These are phyloP conservation scores for Dryobotodes eremita DNA, from an alignment of 2,888 invertebrate species.

Conservation along the genomic window DNA sequence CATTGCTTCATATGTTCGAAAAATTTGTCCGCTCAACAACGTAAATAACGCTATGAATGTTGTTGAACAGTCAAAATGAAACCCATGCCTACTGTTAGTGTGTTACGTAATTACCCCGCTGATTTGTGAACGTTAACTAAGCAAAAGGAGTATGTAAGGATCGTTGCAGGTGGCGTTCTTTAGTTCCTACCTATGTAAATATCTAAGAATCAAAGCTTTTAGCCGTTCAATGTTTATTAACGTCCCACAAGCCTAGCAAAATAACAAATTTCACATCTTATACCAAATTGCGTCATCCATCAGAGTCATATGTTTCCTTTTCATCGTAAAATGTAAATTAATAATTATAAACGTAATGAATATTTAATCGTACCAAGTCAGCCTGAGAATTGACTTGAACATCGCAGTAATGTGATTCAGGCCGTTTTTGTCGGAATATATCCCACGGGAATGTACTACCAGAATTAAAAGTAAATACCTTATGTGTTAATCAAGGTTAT, in stretches of 20 bases:
- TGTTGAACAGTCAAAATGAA: no score
- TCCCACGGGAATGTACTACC: background rate
- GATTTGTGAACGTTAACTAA: background rate
- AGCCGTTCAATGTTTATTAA: no score
- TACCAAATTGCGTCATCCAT: slow-evolving; percentile 1
- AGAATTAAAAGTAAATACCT: background rate
- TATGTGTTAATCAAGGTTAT: background rate
- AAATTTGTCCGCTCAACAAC: no score
- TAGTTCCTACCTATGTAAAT: background rate
- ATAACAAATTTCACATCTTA: background rate
- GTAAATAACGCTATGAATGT: no score
- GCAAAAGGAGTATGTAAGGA: background rate
- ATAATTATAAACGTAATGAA: slow-evolving; percentile 33
- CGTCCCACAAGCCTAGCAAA: no score
- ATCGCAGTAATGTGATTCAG: slow-evolving; percentile 28
- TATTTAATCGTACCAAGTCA: slow-evolving; percentile 36
- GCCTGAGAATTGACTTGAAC: slow-evolving; percentile 23
- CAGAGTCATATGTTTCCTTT: slow-evolving; percentile 11
- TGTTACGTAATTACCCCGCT: no score
- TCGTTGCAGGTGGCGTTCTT: background rate
- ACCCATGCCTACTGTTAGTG: no score
- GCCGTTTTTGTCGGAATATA: background rate
- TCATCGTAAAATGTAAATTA: slow-evolving; percentile 38
- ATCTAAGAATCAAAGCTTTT: no score
- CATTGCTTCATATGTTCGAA: no score